Evolutionary conservation across 92 coral and sea anemone genomes (phyloP).

Genomic region (Heliopora coerulea): DNA sequence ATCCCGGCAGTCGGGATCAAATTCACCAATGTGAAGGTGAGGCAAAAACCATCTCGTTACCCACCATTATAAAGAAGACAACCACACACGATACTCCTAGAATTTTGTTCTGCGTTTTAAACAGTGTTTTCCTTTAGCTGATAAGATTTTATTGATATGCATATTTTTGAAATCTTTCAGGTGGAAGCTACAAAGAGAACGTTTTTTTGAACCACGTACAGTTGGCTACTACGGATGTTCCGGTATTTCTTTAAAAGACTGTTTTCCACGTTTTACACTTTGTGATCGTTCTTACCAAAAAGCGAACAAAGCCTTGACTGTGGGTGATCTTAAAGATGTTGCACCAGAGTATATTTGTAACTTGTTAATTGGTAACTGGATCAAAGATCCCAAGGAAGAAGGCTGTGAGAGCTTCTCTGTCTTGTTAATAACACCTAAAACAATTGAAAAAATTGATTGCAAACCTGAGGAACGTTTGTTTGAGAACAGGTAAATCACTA

Average conservation of each 20-base stretch:
- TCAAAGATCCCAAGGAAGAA: constrained; percentile 41
- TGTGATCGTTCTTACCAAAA: constrained; percentile 27
- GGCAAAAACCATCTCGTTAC: too few species aligned
- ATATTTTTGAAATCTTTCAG: constrained; percentile 21
- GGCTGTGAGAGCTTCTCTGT: constrained; percentile 41
- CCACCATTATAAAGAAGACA: too few species aligned
- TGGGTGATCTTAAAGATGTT: constrained; percentile 60
- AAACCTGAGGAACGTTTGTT: constrained; percentile 49
- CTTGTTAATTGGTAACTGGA: constrained; percentile 70
- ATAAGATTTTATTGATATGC: too few species aligned
- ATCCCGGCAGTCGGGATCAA: too few species aligned
- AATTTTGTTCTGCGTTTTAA: too few species aligned
- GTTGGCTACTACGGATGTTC: constrained; percentile 51
- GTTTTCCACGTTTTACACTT: constrained; percentile 53
- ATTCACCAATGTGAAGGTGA: too few species aligned
- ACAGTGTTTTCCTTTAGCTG: too few species aligned
- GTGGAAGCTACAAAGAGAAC: constrained; percentile 74
- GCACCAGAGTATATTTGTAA: constrained; percentile 81
- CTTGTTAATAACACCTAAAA: constrained; percentile 60
- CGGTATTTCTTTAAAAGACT: constrained; percentile 55
- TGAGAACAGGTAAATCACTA: constrained; percentile 41
- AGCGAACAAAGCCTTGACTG: constrained; percentile 59
- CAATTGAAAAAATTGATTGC: constrained; percentile 59
- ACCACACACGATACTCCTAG: too few species aligned
- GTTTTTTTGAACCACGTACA: constrained; percentile 69